Evolutionary conservation across 2,113 vertebrate species (phyloP), one percentile per base, ranked within the genome.

Genomic region (Lasiurus borealis): DNA sequence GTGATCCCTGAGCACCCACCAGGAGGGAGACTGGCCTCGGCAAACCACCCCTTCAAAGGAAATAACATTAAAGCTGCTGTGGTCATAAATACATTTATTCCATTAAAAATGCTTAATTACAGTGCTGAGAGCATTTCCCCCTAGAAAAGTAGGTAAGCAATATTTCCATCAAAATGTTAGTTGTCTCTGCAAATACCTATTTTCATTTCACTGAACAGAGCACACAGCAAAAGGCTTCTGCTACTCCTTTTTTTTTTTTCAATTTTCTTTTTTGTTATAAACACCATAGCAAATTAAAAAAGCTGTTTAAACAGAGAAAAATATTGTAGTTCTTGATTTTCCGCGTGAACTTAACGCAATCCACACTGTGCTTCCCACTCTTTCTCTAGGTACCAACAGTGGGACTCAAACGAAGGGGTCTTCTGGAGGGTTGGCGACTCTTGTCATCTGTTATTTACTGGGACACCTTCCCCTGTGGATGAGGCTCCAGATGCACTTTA

Each of bases 51-150:
- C 72, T 78, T 34, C 9, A 29, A 80, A 95, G 46, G 75, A 77
- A 97, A 95, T 14, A 57, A 94, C 69, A 69, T 88, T 86, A 64
- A 88, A 95, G 90, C 95, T 83, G 88, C 93, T 40, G 80, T 98
- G 97, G 94, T 97, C 98, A 98, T 98, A 98, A 99, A 98, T 99
- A 98, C 98, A 97, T 94, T 98, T 99, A 99, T 98, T 96, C 97
- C 93, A 96, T 98, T 98, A 98, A 96, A 98, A 98, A 98, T 96
- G 98, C 98, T 76, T 98, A 98, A 98, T 98, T 98, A 98, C 98
- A 98, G 97, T 96, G 95, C 95, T 91, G 90, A 97, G 97, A 98
- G 97, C 97, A 36, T 96, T 86, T 88, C 85, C 95, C 98, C 97
- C 98, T 98, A 98, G 95, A 98, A 98, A 98, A 98, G 98, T 97